Evolutionary conservation across 2,113 vertebrate genomes (phyloP).

Genomic region (Tricholaema leucomelas): DNA sequence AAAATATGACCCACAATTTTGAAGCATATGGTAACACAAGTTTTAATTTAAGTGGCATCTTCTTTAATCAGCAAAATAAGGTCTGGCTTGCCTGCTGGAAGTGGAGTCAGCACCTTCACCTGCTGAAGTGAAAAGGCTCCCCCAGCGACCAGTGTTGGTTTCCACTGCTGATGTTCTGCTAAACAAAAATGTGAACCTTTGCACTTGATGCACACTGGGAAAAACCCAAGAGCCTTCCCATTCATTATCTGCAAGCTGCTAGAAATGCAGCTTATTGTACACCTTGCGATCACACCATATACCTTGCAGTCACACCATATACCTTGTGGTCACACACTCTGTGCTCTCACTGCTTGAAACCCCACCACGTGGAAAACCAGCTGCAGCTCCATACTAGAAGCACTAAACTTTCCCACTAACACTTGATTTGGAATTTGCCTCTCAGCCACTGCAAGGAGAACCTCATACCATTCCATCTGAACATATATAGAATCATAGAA

Average conservation of each 20-base stretch:
- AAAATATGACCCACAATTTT: slow-evolving; percentile 77
- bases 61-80: slow-evolving; percentile 76
- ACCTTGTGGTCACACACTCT: too few relatives aligned
- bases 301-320: too few relatives aligned
- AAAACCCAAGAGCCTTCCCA: background rate
- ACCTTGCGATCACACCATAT: background rate
- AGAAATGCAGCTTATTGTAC: background rate
- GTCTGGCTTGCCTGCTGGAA: slow-evolving; percentile 58
- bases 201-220: background rate
- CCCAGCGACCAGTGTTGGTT: background rate
- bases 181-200: background rate
- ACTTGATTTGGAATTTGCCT: background rate
- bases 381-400: background rate
- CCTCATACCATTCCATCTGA: background rate
- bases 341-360: background rate
- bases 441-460: background rate
- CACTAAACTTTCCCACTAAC: background rate
- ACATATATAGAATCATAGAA: too few relatives aligned
- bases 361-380: background rate
- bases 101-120: slow-evolving; percentile 71
- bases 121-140: slow-evolving; percentile 54
- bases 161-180: background rate
- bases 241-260: background rate
- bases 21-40: slow-evolving; percentile 75
- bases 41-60: slow-evolving; percentile 77